Evolutionary conservation across 1,140 invertebrate species (phyloP), one percentile per base, ranked within the genome.

Genomic region (Macrobrachium nipponense): DNA sequence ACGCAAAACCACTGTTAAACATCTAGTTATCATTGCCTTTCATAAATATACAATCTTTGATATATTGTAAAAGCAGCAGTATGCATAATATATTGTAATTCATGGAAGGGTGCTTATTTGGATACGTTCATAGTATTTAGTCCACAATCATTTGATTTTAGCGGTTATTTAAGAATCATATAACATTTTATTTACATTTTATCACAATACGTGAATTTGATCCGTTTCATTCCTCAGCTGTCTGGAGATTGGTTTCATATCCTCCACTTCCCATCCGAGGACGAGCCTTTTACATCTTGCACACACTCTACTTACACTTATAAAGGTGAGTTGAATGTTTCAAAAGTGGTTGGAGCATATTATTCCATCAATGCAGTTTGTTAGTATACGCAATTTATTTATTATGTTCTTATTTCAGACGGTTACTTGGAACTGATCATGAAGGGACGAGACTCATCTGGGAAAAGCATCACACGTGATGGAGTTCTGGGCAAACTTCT

Each of bases 271-370:
- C 66, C 66, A 68, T 68, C 66, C 12, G 66, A n/a, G 7, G 66
- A 68, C 66, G 66, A 68, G 66, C 66, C 66, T 68, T 68, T 68
- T 27, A n/a, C 20, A 20, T 12, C 66, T 18, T 68, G 66, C n/a
- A 68, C 66, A 18, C 66, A 68, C 14, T 11, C 66, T 11, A 15
- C 27, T 8, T 68, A 68, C 18, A 68, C 20, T 20, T 68, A 68
- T n/a, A 68, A 20, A 68, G 66, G 66, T 68, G 27, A 68, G 66
- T 12, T 68, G n/a, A 68, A 51, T 6, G 12, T 51, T 51, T 10
- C 0, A 68, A 17, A 17, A 20, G 12, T 66, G 64, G 1, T 36
- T 36, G 27, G 27, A 36, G 27, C 27, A 36, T 36, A 36, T 36
- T 36, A 36, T 36, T 36, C 27, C 4, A 36, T 36, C 1, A 36